These are phyloP conservation scores for Carapus acus DNA, from an alignment of 2,797 vertebrate species.

Conservation along the genomic window DNA sequence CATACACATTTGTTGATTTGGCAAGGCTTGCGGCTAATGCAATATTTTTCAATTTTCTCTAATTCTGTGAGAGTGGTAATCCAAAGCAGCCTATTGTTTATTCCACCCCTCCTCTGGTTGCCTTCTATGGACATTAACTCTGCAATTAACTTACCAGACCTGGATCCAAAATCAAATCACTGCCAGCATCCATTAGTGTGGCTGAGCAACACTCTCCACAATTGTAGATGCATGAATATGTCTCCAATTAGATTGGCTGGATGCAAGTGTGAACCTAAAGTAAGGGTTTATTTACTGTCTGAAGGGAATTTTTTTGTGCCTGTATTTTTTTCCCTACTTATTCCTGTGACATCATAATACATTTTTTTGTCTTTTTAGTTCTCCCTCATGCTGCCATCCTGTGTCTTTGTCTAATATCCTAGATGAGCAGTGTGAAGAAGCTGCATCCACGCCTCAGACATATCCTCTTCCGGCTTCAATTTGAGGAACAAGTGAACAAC, in stretches of 20 bases:
- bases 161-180: slow-evolving; percentile 71
- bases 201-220: slow-evolving; percentile 65
- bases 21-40: slow-evolving; percentile 65
- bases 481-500: slow-evolving; percentile 94
- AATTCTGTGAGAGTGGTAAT: slow-evolving; percentile 76
- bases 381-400: not conserved
- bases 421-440: slow-evolving; percentile 94
- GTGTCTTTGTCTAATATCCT: slow-evolving; percentile 30
- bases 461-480: slow-evolving; percentile 96
- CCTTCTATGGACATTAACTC: slow-evolving; percentile 70
- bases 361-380: slow-evolving; percentile 6
- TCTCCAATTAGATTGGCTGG: slow-evolving; percentile 56
- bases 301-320: slow-evolving; percentile 38
- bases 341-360: too few relatives aligned
- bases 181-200: slow-evolving; percentile 70
- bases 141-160: slow-evolving; percentile 73
- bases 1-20: slow-evolving; percentile 50
- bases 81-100: slow-evolving; percentile 68
- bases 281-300: slow-evolving; percentile 41
- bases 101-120: slow-evolving; percentile 58
- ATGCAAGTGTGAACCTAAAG: slow-evolving; percentile 42
- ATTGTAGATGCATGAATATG: slow-evolving; percentile 57
- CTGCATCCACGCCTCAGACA: slow-evolving; percentile 87
- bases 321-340: slow-evolving; percentile 13
- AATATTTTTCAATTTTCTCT: slow-evolving; percentile 78